Evolutionary conservation across 2,888 invertebrate genomes (phyloP).

Genomic region (Scrobipalpa atriplicella): DNA sequence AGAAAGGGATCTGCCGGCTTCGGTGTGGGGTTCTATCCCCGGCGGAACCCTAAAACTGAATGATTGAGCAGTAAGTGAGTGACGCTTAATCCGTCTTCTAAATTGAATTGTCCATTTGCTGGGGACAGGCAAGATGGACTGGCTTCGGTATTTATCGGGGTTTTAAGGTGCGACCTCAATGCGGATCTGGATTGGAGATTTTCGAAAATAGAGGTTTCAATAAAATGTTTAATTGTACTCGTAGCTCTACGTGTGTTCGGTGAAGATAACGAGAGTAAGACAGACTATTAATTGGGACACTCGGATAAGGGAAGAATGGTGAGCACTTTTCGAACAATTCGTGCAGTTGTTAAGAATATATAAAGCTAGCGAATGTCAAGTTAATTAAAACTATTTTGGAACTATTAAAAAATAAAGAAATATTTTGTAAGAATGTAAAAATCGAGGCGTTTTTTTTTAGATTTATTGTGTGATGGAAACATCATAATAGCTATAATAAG

Average conservation of each 20-base stretch:
- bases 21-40: background rate
- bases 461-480: too few species aligned
- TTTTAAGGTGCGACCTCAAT: background rate
- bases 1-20: conserved; percentile 12
- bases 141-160: background rate
- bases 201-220: too few species aligned
- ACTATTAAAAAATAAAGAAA: too few species aligned
- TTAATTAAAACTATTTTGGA: too few species aligned
- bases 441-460: too few species aligned
- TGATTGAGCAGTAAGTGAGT: conserved; percentile 18
- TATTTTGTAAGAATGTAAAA: too few species aligned
- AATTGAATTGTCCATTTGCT: conserved; percentile 11
- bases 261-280: conserved; percentile 62
- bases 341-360: too few species aligned
- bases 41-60: conserved; percentile 10
- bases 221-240: conserved; percentile 31
- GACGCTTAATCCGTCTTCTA: conserved; percentile 13
- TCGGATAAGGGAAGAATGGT: conserved; percentile 30
- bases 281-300: conserved; percentile 53
- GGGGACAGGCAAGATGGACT: background rate
- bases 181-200: background rate
- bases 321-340: conserved; percentile 32
- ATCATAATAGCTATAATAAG: too few species aligned
- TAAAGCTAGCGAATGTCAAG: too few species aligned
- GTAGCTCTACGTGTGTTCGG: conserved; percentile 59